These are phyloP conservation scores for Chaetodon trifascialis DNA, from an alignment of 2,113 vertebrate genomes.

Conservation along the genomic window DNA sequence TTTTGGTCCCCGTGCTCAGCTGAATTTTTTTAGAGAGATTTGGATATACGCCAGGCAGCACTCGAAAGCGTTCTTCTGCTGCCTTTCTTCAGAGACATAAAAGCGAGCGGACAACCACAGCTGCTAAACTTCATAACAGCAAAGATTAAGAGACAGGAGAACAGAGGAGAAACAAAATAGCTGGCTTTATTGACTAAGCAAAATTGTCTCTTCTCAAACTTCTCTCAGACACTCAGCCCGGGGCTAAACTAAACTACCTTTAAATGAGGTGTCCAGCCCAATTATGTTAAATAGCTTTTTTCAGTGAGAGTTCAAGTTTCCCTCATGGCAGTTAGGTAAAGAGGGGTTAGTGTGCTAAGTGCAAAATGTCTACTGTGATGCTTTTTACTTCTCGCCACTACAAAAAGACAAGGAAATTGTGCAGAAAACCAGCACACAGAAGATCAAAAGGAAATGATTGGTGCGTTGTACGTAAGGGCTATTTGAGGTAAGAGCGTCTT, in stretches of 20 bases:
- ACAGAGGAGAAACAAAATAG: conserved; percentile 9
- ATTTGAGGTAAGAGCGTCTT: background rate
- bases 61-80: conserved; percentile 19
- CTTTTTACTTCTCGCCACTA: conserved; percentile 14
- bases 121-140: conserved; percentile 36
- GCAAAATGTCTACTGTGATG: conserved; percentile 32
- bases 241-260: conserved; percentile 46
- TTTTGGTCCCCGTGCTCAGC: conserved; percentile 10
- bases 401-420: conserved; percentile 18
- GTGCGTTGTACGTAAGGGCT: background rate
- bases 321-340: conserved; percentile 40
- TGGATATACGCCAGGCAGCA: conserved; percentile 15
- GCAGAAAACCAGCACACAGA: background rate
- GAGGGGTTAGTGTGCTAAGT: conserved; percentile 28
- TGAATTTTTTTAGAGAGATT: background rate
- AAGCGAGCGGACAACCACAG: conserved; percentile 54
- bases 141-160: conserved; percentile 40
- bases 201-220: conserved; percentile 38
- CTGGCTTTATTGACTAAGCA: conserved; percentile 38
- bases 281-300: conserved; percentile 55
- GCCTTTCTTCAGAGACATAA: conserved; percentile 27
- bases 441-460: conserved; percentile 21
- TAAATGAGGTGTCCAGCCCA: conserved; percentile 54
- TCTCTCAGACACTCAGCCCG: conserved; percentile 42
- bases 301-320: conserved; percentile 43